These are phyloP conservation scores for Palythoa heliodiscus DNA, from an alignment of 92 coral and sea anemone genomes.

Conservation along the genomic window DNA sequence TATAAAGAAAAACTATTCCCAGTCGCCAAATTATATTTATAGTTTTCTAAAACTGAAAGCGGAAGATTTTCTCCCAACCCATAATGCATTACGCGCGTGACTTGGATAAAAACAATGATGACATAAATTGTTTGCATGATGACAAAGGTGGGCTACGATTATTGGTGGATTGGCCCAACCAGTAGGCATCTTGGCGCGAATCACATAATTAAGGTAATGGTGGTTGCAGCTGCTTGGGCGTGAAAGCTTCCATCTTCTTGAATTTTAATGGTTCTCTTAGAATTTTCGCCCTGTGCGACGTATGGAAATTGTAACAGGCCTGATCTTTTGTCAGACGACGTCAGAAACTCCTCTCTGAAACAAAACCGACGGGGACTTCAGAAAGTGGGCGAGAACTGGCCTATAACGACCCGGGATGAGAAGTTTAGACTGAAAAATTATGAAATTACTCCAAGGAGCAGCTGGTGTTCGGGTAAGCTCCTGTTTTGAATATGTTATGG, in stretches of 20 bases:
- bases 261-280: constrained; percentile 27
- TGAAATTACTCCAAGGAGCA: constrained; percentile 26
- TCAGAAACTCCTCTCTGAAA: not conserved
- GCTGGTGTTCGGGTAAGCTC: constrained; percentile 44
- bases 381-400: not conserved
- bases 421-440: constrained; percentile 30
- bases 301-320: not conserved
- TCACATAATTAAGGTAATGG: constrained; percentile 43
- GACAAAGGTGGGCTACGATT: constrained; percentile 4
- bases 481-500: constrained; percentile 20
- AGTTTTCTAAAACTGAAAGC: not conserved
- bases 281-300: constrained; percentile 28
- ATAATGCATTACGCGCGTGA: constrained; percentile 2
- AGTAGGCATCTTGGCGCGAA: constrained; percentile 45
- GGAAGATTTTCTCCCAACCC: not conserved
- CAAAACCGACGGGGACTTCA: not conserved
- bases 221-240: constrained; percentile 52
- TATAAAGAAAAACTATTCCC: too few species aligned
- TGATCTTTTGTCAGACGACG: not conserved
- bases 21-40: too few species aligned
- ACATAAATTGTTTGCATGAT: constrained; percentile 9
- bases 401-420: constrained; percentile 8
- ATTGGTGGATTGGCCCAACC: constrained; percentile 22
- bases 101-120: not conserved
- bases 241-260: constrained; percentile 39